These are phyloP conservation scores for Anticlea derivata DNA, from an alignment of 2,888 invertebrate genomes.

Conservation along the genomic window DNA sequence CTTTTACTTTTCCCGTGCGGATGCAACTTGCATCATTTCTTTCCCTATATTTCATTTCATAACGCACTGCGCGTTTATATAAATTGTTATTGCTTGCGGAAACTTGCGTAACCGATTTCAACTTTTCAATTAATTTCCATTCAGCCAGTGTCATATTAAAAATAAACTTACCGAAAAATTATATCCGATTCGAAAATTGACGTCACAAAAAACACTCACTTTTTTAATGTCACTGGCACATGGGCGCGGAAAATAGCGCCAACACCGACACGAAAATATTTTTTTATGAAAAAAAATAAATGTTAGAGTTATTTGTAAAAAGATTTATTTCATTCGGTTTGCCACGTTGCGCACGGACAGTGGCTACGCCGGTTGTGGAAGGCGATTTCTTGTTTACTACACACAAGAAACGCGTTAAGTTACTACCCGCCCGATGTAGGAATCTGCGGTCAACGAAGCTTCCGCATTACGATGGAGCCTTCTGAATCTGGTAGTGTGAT, in stretches of 20 bases:
- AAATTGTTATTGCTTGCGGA: slow-evolving; percentile 39
- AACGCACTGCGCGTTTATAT: slow-evolving; percentile 45
- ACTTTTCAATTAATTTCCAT: slow-evolving; percentile 28
- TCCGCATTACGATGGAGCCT: slow-evolving; percentile 58
- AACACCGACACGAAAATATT: slow-evolving; percentile 24
- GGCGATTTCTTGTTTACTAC: slow-evolving; percentile 68
- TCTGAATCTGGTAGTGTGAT: slow-evolving; percentile 66
- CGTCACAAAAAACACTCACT: slow-evolving; percentile 36
- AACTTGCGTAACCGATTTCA: slow-evolving; percentile 33
- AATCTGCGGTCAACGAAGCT: slow-evolving; percentile 49
- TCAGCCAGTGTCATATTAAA: slow-evolving; percentile 13
- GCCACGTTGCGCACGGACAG: slow-evolving; percentile 73
- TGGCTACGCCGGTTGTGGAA: slow-evolving; percentile 75
- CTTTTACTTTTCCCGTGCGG: slow-evolving; percentile 74
- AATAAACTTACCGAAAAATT: slow-evolving; percentile 42
- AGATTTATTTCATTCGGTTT: slow-evolving; percentile 38
- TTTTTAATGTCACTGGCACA: slow-evolving; percentile 60
- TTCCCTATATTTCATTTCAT: slow-evolving; percentile 51
- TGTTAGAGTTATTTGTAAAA: slow-evolving; percentile 23
- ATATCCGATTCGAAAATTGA: slow-evolving; percentile 49
- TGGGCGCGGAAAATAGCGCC: slow-evolving; percentile 30
- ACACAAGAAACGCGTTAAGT: slow-evolving; percentile 50
- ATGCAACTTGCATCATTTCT: slow-evolving; percentile 42
- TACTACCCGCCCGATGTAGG: slow-evolving; percentile 62
- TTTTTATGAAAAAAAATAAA: slow-evolving; percentile 20